Evolutionary conservation across 2,888 invertebrate species (phyloP).

Genomic region (Brachypalpus laphriformis): DNA sequence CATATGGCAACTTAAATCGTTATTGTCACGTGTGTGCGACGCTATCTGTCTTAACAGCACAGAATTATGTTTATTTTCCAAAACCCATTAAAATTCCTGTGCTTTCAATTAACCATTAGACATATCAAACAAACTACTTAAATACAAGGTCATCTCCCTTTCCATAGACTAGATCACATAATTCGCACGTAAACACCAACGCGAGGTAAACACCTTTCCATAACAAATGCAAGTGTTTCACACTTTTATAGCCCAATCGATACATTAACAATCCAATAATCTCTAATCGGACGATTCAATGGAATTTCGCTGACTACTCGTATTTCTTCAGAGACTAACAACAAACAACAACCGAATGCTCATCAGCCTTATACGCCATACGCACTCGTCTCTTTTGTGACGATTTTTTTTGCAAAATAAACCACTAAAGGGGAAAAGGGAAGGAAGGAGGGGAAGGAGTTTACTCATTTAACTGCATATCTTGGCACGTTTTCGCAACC

Average conservation of each 20-base stretch:
- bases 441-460: neutral
- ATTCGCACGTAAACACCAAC: neutral
- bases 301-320: neutral
- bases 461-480: conserved; percentile 71
- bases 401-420: conserved; percentile 11
- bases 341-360: conserved; percentile 29
- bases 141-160: neutral
- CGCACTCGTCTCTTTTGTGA: neutral
- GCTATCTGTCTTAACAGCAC: too few species aligned
- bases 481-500: conserved; percentile 75
- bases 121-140: too few species aligned
- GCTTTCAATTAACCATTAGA: neutral
- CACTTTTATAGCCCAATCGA: neutral
- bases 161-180: neutral
- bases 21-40: too few species aligned
- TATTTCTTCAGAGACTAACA: neutral
- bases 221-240: neutral
- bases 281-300: neutral
- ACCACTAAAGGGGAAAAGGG: neutral
- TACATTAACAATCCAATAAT: neutral
- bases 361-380: conserved; percentile 27
- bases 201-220: neutral
- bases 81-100: neutral
- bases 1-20: too few species aligned
- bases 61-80: too few species aligned